Base-by-base conservation (phyloP, 2,797 vertebrate species). In the Hybognathus amarus region DNA sequence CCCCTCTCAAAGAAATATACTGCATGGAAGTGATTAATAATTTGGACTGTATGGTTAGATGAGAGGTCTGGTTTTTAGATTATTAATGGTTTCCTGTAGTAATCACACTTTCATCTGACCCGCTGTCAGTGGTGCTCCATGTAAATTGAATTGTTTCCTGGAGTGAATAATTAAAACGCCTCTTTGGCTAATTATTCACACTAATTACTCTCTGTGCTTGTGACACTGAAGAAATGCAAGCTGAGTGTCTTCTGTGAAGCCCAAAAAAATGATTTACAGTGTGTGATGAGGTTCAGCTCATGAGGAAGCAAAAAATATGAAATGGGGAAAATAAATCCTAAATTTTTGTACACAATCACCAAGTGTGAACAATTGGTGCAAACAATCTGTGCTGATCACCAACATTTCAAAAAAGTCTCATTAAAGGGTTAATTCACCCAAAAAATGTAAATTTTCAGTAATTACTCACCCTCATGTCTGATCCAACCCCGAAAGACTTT, bases 131-230 rank as follows among this genome's bases (percentile, higher is more conserved):
- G 67, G 38, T 38, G 10, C n/a, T 61, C 40, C n/a, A 40, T 71
- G 59, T 20, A 70, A 85, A 85, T 33, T 66, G 67, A 85, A 85
- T 77, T 81, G 67, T 82, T 77, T 82, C 84, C 67, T 85, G 56
- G 69, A 82, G 80, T 85, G 84, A 85, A 71, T 82, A 78, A 85
- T 85, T 85, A 64, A 78, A 85, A 66, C 22, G 67, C 68, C 84
- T 82, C 47, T 64, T 74, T 82, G 68, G 80, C 68, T 82, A 85
- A 85, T 85, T 85, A 78, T 85, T 82, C 67, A 85, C 68, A 20
- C 70, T 82, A 82, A 82, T 85, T 82, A 82, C 61, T 8, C 59
- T 56, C 20, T 71, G 66, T n/a, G 73, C 73, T 77, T 56, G 38
- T 64, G 75, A 82, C 59, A 77, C 45, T 66, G 42, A 50, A 85